These are phyloP conservation scores for Siniperca scherzeri DNA, from an alignment of 2,797 vertebrate species.

Conservation along the genomic window DNA sequence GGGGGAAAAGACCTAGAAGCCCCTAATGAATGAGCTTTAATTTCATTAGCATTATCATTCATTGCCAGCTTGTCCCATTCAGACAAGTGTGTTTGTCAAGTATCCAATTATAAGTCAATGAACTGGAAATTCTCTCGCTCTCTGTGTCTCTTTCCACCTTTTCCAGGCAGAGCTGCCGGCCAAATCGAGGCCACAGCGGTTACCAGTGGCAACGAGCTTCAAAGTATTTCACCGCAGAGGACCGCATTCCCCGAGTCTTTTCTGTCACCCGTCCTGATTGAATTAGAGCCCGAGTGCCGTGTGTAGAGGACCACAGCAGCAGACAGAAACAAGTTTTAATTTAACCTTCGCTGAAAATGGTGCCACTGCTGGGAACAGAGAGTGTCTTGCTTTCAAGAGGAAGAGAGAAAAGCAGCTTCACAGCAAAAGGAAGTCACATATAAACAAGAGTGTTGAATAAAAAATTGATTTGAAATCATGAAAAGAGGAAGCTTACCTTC, in stretches of 20 bases:
- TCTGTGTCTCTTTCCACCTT: conserved; percentile 21
- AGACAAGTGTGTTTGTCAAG: conserved; percentile 58
- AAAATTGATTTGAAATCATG: background rate
- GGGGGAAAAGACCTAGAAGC: conserved; percentile 26
- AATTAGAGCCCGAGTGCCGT: conserved; percentile 63
- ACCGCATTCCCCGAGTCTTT: conserved; percentile 48
- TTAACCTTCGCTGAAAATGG: background rate
- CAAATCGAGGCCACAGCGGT: conserved; percentile 44
- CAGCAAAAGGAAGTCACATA: background rate
- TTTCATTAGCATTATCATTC: conserved; percentile 66
- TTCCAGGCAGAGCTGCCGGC: conserved; percentile 22
- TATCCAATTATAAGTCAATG: conserved; percentile 58
- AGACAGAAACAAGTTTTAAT: conserved; percentile 19
- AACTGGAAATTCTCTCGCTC: conserved; percentile 52
- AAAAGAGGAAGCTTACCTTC: conserved; percentile 72
- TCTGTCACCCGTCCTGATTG: conserved; percentile 62
- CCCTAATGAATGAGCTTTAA: conserved; percentile 52
- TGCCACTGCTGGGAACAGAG: background rate
- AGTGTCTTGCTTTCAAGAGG: background rate
- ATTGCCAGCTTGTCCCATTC: conserved; percentile 55
- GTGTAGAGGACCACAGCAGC: conserved; percentile 43
- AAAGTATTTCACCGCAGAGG: conserved; percentile 53
- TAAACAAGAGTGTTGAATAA: background rate
- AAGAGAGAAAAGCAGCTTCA: conserved; percentile 3
- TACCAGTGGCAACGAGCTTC: conserved; percentile 70